Evolutionary conservation across 2,113 vertebrate genomes (phyloP), one percentile per base, ranked within the genome.

Genomic region (Puma concolor): DNA sequence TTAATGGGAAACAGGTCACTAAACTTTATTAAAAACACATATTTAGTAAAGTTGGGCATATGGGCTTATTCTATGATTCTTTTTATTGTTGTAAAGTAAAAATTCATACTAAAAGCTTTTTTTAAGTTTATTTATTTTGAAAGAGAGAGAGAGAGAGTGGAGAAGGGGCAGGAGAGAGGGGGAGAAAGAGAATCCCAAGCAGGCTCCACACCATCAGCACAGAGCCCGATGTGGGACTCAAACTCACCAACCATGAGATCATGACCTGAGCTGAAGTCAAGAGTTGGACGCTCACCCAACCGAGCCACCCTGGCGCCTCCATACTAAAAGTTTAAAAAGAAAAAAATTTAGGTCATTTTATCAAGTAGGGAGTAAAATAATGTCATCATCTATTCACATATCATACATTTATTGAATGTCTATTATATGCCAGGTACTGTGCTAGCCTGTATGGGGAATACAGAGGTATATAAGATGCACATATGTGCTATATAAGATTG

Each of bases 1-100:
- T 87, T 52, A 91, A 6, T 91, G 76, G 88, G 54, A 91, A 82
- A 77, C 7, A 8, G 41, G 33, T 94, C 83, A 63, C n/a, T 88
- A 88, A 91, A 94, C 31, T 76, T 54, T 57, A 44, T 88, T 91
- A 82, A 97, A 93, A 91, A 88, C 13, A 60, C 41, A 41, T 41
- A 85, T 57, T 94, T 85, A 64, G 4, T 25, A 92, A 82, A 38
- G 19, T 93, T 60, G 29, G 74, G 7, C 52, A 21, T 60, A 33
- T 82, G 82, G 41, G 41, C 2, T 96, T 92, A 77, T 74, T 76
- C 31, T 84, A 15, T 82, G 16, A 74, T 76, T 87, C 17, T 84
- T 74, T 67, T 91, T 83, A 63, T 76, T 76, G 7, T 7, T 83
- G n/a, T 77, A 14, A 41, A 60, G n/a, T 81, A 69, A 76, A 9